Percentiles rank a stretch among this genome's conserved stretches.
Evolutionary conservation across 2,888 invertebrate species (phyloP).

Genomic region (Drosophila diplacantha): DNA sequence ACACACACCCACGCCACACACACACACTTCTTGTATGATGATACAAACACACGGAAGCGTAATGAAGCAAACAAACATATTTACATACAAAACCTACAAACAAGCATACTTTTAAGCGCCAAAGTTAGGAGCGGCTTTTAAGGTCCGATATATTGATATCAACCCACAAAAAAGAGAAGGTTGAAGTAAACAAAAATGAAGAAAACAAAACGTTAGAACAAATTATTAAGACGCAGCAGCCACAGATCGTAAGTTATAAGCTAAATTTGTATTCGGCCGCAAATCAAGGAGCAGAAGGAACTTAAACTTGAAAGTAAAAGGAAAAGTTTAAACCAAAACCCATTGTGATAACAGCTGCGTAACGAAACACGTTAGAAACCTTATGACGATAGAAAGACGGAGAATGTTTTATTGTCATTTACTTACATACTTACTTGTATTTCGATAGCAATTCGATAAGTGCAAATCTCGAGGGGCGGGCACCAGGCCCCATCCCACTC

Average conservation of each 20-base stretch:
- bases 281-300: slow-evolving; percentile 25
- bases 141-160: slow-evolving; percentile 19
- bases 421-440: slow-evolving; percentile 26
- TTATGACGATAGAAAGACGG: slow-evolving; percentile 20
- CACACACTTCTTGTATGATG: slow-evolving; percentile 25
- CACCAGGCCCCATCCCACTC: background rate
- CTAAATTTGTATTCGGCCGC: slow-evolving; percentile 30
- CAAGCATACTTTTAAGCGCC: slow-evolving; percentile 60
- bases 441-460: slow-evolving; percentile 37
- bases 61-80: slow-evolving; percentile 15
- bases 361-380: slow-evolving; percentile 37
- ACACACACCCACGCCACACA: slow-evolving; percentile 5
- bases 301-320: slow-evolving; percentile 17
- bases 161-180: slow-evolving; percentile 12
- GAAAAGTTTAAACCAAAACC: slow-evolving; percentile 42
- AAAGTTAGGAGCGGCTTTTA: slow-evolving; percentile 55
- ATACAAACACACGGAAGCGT: slow-evolving; percentile 15
- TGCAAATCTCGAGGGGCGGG: slow-evolving; percentile 15
- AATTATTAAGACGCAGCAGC: slow-evolving; percentile 29
- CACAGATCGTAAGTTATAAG: slow-evolving; percentile 25
- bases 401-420: slow-evolving; percentile 29
- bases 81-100: slow-evolving; percentile 34
- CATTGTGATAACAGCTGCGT: slow-evolving; percentile 47
- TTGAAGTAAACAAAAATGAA: slow-evolving; percentile 22
- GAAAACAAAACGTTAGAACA: slow-evolving; percentile 30